Evolutionary conservation across 2,888 invertebrate species (phyloP).

Genomic region (Phoronis australis): DNA sequence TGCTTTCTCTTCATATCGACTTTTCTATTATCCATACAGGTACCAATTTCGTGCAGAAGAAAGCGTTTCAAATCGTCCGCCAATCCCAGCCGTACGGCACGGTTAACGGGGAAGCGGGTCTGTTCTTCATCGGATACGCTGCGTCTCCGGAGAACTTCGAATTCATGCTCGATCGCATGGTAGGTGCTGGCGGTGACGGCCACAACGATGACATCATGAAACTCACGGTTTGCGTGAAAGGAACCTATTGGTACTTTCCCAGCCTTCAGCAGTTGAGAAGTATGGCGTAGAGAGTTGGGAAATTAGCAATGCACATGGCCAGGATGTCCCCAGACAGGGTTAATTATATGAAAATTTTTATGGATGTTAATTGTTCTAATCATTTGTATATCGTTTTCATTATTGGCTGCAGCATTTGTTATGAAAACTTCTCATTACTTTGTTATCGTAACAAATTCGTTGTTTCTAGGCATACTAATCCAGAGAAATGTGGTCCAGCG

Average conservation of each 20-base stretch:
- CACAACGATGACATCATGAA: slow-evolving; percentile 49
- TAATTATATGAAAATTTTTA: no score
- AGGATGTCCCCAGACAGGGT: no score
- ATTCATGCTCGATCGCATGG: slow-evolving; percentile 52
- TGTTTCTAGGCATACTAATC: no score
- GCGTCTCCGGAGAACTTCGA: slow-evolving; percentile 43
- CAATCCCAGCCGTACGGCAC: slow-evolving; percentile 52
- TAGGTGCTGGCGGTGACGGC: slow-evolving; percentile 38
- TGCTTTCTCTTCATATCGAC: no score
- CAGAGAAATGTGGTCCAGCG: no score
- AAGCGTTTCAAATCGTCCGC: slow-evolving; percentile 48
- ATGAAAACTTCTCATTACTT: no score
- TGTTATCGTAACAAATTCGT: no score
- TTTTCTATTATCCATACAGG: slow-evolving; percentile 26
- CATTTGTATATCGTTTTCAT: no score
- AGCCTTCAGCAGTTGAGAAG: slow-evolving; percentile 37
- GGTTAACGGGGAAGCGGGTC: slow-evolving; percentile 37
- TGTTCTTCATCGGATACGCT: slow-evolving; percentile 52
- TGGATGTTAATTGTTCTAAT: no score
- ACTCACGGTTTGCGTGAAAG: slow-evolving; percentile 39
- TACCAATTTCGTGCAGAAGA: slow-evolving; percentile 32
- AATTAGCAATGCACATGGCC: no score
- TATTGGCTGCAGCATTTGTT: no score
- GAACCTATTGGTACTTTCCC: slow-evolving; percentile 53
- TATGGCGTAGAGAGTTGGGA: slow-evolving; percentile 10